phyloP scores from a whole-genome alignment of 2,113 vertebrate species.

The Dromiciops gliroides region DNA sequence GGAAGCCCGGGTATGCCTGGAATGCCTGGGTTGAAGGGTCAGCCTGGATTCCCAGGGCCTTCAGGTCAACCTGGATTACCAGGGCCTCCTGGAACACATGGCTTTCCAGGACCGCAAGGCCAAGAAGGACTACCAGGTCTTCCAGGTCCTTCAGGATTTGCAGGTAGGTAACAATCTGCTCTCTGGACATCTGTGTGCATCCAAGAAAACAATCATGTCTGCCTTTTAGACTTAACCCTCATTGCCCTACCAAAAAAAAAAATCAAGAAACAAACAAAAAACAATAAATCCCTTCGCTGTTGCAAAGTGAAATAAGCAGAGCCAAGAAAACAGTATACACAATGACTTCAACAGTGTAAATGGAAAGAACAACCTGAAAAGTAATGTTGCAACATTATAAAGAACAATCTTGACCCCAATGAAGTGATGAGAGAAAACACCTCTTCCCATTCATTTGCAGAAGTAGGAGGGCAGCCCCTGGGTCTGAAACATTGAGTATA shows the following conservation, averaged over 20 bases:
- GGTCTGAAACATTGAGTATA: not conserved
- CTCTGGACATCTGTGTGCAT: not conserved
- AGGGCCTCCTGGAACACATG: slow-evolving; percentile 83
- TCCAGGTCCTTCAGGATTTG: slow-evolving; percentile 78
- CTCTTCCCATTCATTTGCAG: not conserved
- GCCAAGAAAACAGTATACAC: not conserved
- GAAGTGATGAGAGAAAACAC: not conserved
- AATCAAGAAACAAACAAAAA: no score
- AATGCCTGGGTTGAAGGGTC: slow-evolving; percentile 89
- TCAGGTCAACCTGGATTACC: slow-evolving; percentile 81
- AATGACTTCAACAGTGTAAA: not conserved
- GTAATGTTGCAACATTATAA: not conserved
- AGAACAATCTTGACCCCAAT: not conserved
- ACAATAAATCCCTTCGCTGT: not conserved
- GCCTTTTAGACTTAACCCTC: not conserved
- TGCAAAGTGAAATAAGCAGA: not conserved
- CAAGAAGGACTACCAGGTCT: slow-evolving; percentile 78
- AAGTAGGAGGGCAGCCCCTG: not conserved
- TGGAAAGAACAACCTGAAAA: not conserved
- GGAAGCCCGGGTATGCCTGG: slow-evolving; percentile 91
- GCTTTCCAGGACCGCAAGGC: slow-evolving; percentile 89
- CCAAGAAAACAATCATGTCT: not conserved
- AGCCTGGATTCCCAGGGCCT: slow-evolving; percentile 84
- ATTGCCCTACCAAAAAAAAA: no score
- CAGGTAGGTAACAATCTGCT: slow-evolving; percentile 75